phyloP scores from a whole-genome alignment of 2,888 invertebrate genomes.

The Plutella xylostella region DNA sequence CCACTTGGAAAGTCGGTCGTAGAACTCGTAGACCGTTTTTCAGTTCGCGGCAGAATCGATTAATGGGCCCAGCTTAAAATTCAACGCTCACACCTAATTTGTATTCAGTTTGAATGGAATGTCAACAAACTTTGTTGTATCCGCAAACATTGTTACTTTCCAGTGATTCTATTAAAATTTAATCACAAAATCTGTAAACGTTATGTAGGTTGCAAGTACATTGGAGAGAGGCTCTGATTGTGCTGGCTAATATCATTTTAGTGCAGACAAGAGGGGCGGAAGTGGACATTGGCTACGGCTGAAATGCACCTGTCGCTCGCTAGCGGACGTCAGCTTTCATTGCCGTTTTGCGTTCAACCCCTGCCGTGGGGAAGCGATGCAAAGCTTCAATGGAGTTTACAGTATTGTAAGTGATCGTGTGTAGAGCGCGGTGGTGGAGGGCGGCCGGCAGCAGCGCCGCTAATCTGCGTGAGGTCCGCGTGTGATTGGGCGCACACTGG shows the following conservation, averaged over 20 bases:
- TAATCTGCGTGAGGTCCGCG: conserved; percentile 67
- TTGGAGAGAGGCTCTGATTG: too few species aligned
- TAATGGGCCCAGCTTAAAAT: conserved; percentile 35
- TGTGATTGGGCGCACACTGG: conserved; percentile 56
- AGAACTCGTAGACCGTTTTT: conserved; percentile 25
- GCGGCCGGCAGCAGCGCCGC: conserved; percentile 45
- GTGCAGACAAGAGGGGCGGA: conserved; percentile 43
- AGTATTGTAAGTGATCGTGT: conserved; percentile 22
- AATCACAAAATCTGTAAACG: not conserved
- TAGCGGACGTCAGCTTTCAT: not conserved
- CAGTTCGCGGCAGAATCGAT: conserved; percentile 28
- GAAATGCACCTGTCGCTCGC: not conserved
- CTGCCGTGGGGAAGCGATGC: conserved; percentile 24
- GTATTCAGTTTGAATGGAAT: conserved; percentile 14
- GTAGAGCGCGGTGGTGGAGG: conserved; percentile 20
- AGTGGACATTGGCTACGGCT: conserved; percentile 26
- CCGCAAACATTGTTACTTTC: not conserved
- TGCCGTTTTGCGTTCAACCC: not conserved
- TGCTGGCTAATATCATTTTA: conserved; percentile 46
- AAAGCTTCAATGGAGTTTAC: conserved; percentile 49
- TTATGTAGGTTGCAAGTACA: too few species aligned
- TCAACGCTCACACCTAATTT: not conserved
- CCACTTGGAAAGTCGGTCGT: conserved; percentile 37
- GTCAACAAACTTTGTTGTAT: conserved; percentile 13
- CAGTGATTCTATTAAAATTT: not conserved